Percentiles rank a stretch among this genome's conserved stretches.
These are phyloP conservation scores for Ditylenchus weischeri DNA, from an alignment of 2,888 invertebrate species.

Conservation along the genomic window DNA sequence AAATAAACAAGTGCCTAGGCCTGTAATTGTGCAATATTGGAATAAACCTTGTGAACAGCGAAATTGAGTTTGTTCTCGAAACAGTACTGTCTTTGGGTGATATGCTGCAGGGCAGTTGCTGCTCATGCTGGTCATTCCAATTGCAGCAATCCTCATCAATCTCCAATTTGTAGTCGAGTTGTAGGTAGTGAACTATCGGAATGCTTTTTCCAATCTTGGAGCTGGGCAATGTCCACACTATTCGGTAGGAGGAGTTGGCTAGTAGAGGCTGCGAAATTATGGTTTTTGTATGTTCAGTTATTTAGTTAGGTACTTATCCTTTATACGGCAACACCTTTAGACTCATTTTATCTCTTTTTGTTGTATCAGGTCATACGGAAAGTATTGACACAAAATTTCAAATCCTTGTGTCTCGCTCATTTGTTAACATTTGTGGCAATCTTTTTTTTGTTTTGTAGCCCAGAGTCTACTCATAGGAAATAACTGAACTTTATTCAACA, in stretches of 20 bases:
- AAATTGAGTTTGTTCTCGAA: conserved; percentile 42
- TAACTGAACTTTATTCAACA: too few species aligned
- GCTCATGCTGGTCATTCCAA: background rate
- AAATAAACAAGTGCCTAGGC: too few species aligned
- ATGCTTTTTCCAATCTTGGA: conserved; percentile 12
- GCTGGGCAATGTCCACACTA: conserved; percentile 35
- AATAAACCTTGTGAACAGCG: conserved; percentile 20
- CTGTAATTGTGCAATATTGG: background rate
- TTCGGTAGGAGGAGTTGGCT: conserved; percentile 35
- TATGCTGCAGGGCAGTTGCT: conserved; percentile 2
- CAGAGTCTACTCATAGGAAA: too few species aligned
- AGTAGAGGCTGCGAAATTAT: conserved; percentile 29
- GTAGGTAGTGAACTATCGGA: conserved; percentile 31
- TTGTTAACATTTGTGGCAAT: too few species aligned
- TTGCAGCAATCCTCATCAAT: conserved; percentile 1
- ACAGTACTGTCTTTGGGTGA: conserved; percentile 29
- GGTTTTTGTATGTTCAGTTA: background rate
- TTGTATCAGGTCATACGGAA: too few species aligned
- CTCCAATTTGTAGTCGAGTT: conserved; percentile 24
- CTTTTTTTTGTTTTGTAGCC: too few species aligned
- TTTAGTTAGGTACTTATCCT: too few species aligned
- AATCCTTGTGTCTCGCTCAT: too few species aligned
- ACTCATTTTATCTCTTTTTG: background rate
- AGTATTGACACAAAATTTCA: too few species aligned
- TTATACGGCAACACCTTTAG: too few species aligned